Conservation (phyloP, 1,140 invertebrate genomes). For the Drosophila eugracilis region DNA sequence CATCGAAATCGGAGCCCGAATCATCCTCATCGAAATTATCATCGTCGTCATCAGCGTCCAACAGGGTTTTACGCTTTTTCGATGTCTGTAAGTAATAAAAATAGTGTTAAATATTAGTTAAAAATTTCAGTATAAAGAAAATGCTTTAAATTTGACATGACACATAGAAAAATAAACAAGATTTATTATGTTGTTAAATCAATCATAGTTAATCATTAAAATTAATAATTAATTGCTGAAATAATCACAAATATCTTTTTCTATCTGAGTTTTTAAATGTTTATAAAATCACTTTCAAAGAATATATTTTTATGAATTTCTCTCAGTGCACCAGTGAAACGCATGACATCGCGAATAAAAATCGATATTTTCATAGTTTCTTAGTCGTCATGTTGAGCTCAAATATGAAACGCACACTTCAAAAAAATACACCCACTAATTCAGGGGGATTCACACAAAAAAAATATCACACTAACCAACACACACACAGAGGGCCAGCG, state of each 20-base stretch:
- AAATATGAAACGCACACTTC: neutral
- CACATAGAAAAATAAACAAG: neutral
- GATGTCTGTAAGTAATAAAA: conserved; percentile 57
- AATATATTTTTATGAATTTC: conserved; percentile 1
- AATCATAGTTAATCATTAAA: no score
- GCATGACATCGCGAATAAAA: conserved; percentile 20
- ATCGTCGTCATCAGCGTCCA: conserved; percentile 69
- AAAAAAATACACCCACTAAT: conserved; percentile 1
- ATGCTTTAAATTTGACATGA: no score
- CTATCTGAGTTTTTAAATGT: no score
- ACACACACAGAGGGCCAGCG: neutral
- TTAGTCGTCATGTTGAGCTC: conserved; percentile 4
- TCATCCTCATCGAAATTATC: conserved; percentile 87
- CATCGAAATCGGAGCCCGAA: conserved; percentile 92
- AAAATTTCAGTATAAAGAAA: neutral
- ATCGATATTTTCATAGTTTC: conserved; percentile 43
- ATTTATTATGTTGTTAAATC: neutral
- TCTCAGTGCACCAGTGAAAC: conserved; percentile 6
- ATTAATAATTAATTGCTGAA: no score
- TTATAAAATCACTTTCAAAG: neutral
- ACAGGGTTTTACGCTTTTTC: conserved; percentile 68
- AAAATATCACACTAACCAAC: conserved; percentile 13
- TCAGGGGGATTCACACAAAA: conserved; percentile 36
- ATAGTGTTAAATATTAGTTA: neutral
- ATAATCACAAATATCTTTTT: no score